Base-by-base conservation (phyloP, 1,140 invertebrate genomes). In the Chionoecetes opilio region DNA sequence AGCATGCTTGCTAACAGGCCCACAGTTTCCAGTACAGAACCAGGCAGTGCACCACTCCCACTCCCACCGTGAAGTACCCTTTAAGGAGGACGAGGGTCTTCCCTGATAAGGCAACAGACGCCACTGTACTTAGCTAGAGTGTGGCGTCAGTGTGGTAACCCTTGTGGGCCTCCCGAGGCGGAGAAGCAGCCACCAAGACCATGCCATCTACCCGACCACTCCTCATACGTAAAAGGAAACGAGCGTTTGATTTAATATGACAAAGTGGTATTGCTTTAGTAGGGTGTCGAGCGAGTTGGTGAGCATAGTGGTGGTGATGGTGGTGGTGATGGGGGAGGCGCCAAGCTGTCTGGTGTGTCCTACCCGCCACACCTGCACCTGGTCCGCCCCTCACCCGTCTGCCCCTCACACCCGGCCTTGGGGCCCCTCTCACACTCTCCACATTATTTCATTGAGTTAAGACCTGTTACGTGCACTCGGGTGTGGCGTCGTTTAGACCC, bases 331-430 rank as follows among this genome's bases (percentile, higher is more conserved):
- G 46, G 85, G 82, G 86, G 93, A 88, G 93, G 93, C 93, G 93
- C 93, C 93, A 93, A 87, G 93, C 93, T 93, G 93, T 93, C 93
- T 93, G 93, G 41, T 63, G 31, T 41, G 32, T 26, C 32, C 34
- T 11, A 34, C 32, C 38, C 35, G 41, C 46, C 85, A 89, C 93
- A 88, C 85, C 93, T 89, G 86, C 93, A 88, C 46, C 85, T 89
- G 93, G 0, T 75, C 31, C 75, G 38, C 93, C 63, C 92, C 41
- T 32, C 32, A 46, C 37, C 86, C 41, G 63, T 46, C 88, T 41
- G 29, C 41, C 38, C 41, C 88, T 32, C 53, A 35, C 63, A 14
- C 82, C 29, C 34, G n/a, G 38, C 31, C 34, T 31, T 17, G 38
- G 63, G 31, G 31, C 88, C 41, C 53, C 63, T 35, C 91, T 29